Evolutionary conservation across 2,113 vertebrate genomes (phyloP).

Genomic region (Centropus bengalensis): DNA sequence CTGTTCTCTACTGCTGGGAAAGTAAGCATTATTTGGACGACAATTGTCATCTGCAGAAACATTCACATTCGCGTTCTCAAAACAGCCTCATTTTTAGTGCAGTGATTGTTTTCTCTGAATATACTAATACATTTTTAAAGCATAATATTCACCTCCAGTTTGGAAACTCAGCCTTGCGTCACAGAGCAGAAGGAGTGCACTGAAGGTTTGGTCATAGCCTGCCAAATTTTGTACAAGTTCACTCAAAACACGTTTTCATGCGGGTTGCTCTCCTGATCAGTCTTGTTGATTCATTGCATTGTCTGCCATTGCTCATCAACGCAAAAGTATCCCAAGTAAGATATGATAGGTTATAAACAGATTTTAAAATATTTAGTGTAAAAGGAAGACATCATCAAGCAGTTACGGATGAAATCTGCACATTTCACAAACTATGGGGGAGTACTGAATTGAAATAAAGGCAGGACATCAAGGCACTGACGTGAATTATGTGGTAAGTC

Average conservation of each 20-base stretch:
- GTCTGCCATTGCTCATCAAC: not conserved
- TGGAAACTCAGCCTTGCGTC: not conserved
- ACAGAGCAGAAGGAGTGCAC: not conserved
- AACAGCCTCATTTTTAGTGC: not conserved
- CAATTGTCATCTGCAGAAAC: not conserved
- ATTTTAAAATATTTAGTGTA: constrained; percentile 38
- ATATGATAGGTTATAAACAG: not conserved
- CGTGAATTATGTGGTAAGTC: not conserved
- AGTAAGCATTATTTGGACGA: not conserved
- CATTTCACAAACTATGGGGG: constrained; percentile 8
- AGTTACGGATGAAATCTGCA: constrained; percentile 26
- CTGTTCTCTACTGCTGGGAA: not conserved
- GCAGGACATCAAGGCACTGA: not conserved
- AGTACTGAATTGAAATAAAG: constrained; percentile 13
- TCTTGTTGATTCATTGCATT: not conserved
- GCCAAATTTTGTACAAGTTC: not conserved
- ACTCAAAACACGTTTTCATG: not conserved
- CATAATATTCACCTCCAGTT: not conserved
- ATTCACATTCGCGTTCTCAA: not conserved
- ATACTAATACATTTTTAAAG: not conserved
- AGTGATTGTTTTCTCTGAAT: not conserved
- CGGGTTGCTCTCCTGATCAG: not conserved
- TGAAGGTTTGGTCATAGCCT: not conserved
- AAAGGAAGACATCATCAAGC: constrained; percentile 20
- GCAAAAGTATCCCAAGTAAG: not conserved